These are phyloP conservation scores for Podilymbus podiceps DNA, from an alignment of 2,113 vertebrate species.

Conservation along the genomic window DNA sequence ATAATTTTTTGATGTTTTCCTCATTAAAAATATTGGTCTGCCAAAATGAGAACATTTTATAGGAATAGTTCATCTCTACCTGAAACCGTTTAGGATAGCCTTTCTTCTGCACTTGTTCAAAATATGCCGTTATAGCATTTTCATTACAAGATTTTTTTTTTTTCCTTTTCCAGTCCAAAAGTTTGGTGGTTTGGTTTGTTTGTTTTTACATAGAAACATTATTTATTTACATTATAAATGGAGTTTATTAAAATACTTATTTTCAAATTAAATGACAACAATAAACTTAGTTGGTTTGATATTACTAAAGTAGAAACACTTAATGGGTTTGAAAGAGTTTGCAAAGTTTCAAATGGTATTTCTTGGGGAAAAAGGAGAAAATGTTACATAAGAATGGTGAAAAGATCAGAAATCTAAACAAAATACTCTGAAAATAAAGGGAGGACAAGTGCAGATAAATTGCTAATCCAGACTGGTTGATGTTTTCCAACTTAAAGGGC, in stretches of 20 bases:
- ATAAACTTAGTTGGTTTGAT: background rate
- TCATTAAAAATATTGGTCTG: background rate
- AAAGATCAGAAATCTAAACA: background rate
- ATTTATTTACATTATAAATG: background rate
- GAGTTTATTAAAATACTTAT: background rate
- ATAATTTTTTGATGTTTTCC: background rate
- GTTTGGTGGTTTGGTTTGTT: rapidly evolving
- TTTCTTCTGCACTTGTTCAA: background rate
- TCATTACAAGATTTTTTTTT: background rate
- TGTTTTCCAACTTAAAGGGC: background rate
- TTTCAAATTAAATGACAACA: background rate
- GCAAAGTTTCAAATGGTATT: background rate
- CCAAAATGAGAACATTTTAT: background rate
- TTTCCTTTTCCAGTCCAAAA: background rate
- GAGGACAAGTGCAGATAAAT: background rate
- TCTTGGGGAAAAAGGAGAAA: background rate
- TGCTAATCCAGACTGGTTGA: background rate
- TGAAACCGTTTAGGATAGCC: background rate
- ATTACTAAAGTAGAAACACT: background rate
- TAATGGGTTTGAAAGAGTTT: background rate
- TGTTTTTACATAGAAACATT: background rate
- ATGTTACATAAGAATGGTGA: background rate
- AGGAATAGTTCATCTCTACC: background rate
- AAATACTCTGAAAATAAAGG: background rate
- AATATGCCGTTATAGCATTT: background rate